Evolutionary conservation across 2,888 invertebrate species (phyloP), one percentile per base, ranked within the genome.

Genomic region (Coenonympha arcania): DNA sequence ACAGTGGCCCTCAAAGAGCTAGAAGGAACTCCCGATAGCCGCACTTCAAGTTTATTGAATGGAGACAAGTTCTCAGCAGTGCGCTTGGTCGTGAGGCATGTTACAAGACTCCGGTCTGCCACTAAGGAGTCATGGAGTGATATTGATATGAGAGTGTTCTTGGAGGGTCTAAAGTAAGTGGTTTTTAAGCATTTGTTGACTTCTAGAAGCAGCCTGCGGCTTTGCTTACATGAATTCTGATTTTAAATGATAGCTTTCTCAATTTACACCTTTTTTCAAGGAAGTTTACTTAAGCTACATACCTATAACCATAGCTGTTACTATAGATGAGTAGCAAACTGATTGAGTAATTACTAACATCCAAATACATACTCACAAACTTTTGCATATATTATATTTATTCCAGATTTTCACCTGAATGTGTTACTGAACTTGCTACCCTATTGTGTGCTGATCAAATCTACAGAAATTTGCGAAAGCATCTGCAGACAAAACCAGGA

Each of bases 1-100:
- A 13, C 63, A 86, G 86, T 86, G 67, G 79, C 84, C 0, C 57
- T 86, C 0, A 86, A 85, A 60, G 86, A 86, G 50, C 41, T 86
- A 6, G 81, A 85, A 72, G 84, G 85, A 0, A 75, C 69, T 1
- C 81, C 84, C 0, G 86, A 86, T 57, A 79, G 78, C 22, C 64
- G 86, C 20, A 78, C 71, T 0, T 73, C 81, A 0, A 82, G 71
- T 54, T 55, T 86, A 0, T 73, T 81, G 72, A 81, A 73, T n/a
- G 72, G 73, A 0, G 75, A 80, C 22, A 84, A 83, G 60, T 86
- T 77, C 53, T 69, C 86, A 2, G 84, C 79, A 0, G 78, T 86
- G 0, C 55, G 86, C n/a, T 72, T 72, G 0, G 72, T 85, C 0
- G 81, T 86, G 3, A 63, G 81, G 31, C 79, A 86, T 54, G 64